phyloP scores from a whole-genome alignment of 2,888 invertebrate species.

The Hydroisotoma schaefferi region DNA sequence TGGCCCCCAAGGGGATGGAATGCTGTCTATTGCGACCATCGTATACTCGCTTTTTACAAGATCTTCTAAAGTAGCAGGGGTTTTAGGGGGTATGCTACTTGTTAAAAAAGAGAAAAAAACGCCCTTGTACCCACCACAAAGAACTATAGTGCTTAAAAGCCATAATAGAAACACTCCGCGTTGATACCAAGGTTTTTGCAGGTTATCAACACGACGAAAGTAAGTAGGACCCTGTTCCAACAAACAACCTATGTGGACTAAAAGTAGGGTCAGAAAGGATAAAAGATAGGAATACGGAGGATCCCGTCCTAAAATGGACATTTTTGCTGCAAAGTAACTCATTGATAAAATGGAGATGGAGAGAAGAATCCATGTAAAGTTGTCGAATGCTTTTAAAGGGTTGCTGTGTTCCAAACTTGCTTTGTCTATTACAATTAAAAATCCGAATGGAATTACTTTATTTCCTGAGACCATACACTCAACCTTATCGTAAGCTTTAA shows the following conservation, averaged over 20 bases:
- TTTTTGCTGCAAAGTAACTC: too few species aligned
- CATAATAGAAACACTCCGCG: background rate
- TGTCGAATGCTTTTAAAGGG: background rate
- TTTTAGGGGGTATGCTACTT: background rate
- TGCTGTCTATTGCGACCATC: background rate
- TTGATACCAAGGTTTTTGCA: background rate
- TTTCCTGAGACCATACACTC: background rate
- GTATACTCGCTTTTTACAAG: background rate
- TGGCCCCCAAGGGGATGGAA: background rate
- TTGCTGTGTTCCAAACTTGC: background rate
- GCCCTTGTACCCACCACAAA: background rate
- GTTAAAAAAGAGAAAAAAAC: slow-evolving; percentile 1
- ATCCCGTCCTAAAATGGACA: too few species aligned
- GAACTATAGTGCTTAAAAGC: background rate
- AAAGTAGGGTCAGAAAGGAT: too few species aligned
- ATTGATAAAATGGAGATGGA: background rate
- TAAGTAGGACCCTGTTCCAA: background rate
- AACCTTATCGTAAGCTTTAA: background rate
- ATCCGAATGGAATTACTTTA: slow-evolving; percentile 1
- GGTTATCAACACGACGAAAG: background rate
- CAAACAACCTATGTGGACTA: background rate
- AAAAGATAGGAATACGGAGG: too few species aligned
- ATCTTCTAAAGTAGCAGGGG: background rate
- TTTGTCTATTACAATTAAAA: slow-evolving; percentile 1
- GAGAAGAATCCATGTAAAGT: background rate